These are phyloP conservation scores for Leistus spinibarbis DNA, from an alignment of 2,888 invertebrate genomes.

Conservation along the genomic window DNA sequence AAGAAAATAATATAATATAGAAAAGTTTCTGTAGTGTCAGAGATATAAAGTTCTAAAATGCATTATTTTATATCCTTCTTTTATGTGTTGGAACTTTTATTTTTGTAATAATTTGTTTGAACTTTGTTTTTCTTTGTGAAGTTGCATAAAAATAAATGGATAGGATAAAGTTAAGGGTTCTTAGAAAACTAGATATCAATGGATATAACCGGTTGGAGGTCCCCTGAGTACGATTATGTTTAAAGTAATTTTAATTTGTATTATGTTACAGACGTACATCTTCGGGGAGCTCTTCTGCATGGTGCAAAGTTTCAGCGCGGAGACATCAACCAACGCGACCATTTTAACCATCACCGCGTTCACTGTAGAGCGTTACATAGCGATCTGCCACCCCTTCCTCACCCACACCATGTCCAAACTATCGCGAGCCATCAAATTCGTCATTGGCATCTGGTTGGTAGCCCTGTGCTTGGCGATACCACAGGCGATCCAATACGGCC, in stretches of 20 bases:
- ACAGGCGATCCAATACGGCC: conserved; percentile 65
- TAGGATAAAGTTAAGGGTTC: too few species aligned
- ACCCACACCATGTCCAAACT: conserved; percentile 87
- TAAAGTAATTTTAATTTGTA: neutral
- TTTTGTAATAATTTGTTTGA: too few species aligned
- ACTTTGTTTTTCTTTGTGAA: too few species aligned
- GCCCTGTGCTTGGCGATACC: conserved; percentile 77
- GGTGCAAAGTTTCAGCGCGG: conserved; percentile 76
- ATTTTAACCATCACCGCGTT: conserved; percentile 72
- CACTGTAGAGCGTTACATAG: conserved; percentile 73
- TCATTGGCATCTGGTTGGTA: conserved; percentile 80
- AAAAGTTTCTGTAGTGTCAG: too few species aligned
- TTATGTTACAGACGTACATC: conserved; percentile 58
- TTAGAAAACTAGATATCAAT: too few species aligned
- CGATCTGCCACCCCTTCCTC: conserved; percentile 72
- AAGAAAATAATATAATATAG: too few species aligned
- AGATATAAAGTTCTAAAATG: too few species aligned
- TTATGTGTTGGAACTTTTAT: too few species aligned
- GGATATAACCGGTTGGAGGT: too few species aligned
- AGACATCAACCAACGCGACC: conserved; percentile 80
- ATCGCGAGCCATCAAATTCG: conserved; percentile 81
- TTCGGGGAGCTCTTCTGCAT: conserved; percentile 83
- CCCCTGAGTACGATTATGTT: too few species aligned
- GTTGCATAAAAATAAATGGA: too few species aligned
- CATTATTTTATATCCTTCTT: too few species aligned